Percentiles rank a stretch among this genome's conserved stretches.
These are phyloP conservation scores for Rhabditoides inermis DNA, from an alignment of 2,888 invertebrate species.

Conservation along the genomic window DNA sequence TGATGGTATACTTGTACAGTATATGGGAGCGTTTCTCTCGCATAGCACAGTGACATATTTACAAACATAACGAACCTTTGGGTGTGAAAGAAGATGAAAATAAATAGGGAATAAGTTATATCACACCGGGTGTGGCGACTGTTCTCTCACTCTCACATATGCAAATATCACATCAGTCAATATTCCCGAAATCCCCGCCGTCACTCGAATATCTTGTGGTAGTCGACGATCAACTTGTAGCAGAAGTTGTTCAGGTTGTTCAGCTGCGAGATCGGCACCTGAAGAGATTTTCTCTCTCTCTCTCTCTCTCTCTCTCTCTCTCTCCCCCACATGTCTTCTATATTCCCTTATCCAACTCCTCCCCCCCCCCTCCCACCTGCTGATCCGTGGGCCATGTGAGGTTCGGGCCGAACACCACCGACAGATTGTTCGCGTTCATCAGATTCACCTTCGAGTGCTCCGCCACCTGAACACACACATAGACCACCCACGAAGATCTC, in stretches of 20 bases:
- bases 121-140: too few relatives aligned
- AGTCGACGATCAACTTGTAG: conserved; percentile 45
- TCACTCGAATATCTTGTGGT: conserved; percentile 39
- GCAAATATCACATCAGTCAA: too few relatives aligned
- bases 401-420: conserved; percentile 89
- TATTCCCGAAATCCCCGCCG: too few relatives aligned
- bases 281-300: conserved; percentile 1
- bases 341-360: background rate
- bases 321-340: background rate
- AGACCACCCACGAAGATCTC: background rate
- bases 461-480: conserved; percentile 28
- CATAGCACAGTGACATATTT: too few relatives aligned
- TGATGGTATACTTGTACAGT: too few relatives aligned
- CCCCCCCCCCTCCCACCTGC: conserved; percentile 18
- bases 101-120: too few relatives aligned
- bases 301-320: background rate
- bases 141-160: too few relatives aligned
- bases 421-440: conserved; percentile 84
- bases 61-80: too few relatives aligned
- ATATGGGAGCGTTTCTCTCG: too few relatives aligned
- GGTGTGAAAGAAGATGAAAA: too few relatives aligned
- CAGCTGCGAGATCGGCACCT: conserved; percentile 47
- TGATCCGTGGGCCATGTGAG: conserved; percentile 68
- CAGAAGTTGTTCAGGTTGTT: conserved; percentile 51
- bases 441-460: conserved; percentile 69